A percentile compares a stretch with the other conserved stretches of the same genome.
These are phyloP conservation scores for Anser cygnoides DNA, from an alignment of 2,113 vertebrate species.

Conservation along the genomic window DNA sequence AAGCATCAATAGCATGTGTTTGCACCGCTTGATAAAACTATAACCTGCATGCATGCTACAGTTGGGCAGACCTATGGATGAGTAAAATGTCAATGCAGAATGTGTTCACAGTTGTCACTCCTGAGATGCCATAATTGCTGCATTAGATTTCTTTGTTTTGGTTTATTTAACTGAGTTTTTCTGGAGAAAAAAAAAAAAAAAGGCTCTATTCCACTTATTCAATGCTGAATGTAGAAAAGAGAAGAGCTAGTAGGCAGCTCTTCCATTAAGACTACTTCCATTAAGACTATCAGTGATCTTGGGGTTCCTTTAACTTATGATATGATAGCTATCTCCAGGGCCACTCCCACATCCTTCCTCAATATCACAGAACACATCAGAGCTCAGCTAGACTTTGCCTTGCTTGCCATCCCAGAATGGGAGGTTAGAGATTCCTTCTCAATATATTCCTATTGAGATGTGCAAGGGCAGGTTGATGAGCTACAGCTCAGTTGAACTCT, in stretches of 20 bases:
- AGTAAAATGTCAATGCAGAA: not conserved
- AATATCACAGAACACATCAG: not conserved
- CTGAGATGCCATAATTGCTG: not conserved
- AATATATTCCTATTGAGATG: not conserved
- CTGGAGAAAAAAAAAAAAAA: not conserved
- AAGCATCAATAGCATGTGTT: not conserved
- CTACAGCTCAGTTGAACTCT: not conserved
- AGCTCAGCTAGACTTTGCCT: not conserved
- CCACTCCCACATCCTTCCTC: slow-evolving; percentile 17
- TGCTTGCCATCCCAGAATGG: not conserved
- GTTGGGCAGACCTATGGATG: fast-evolving
- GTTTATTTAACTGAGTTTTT: not conserved
- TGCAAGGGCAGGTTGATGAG: not conserved
- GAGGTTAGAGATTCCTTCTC: not conserved
- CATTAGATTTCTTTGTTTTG: not conserved
- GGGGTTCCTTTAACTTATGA: not conserved
- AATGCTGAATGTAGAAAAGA: not conserved
- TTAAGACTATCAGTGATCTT: not conserved
- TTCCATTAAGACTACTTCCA: not conserved
- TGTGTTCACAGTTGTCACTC: not conserved
- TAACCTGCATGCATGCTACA: not conserved
- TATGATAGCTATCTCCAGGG: not conserved
- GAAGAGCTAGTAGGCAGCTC: not conserved
- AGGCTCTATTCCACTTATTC: not conserved
- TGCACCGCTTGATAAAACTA: not conserved